Percentiles rank a stretch among this genome's conserved stretches.
Conservation (phyloP, 2,797 vertebrate genomes). For the Linurgus olivaceus region DNA sequence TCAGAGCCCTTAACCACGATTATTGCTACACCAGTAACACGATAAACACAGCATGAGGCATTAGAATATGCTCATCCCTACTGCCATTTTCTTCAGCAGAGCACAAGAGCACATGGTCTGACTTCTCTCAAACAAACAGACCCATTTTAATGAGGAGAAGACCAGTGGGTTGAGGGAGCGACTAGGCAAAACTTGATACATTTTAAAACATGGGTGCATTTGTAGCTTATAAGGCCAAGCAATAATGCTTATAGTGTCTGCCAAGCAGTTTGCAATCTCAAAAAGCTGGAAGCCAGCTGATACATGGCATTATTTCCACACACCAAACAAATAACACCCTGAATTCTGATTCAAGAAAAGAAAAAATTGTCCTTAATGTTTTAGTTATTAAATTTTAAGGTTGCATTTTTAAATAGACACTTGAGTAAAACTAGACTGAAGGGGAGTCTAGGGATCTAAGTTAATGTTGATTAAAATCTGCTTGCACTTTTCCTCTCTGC, state of each 20-base stretch:
- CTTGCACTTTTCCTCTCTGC: background rate
- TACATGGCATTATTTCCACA: background rate
- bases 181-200: background rate
- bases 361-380: background rate
- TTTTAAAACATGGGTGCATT: background rate
- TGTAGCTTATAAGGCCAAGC: background rate
- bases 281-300: background rate
- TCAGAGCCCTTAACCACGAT: fast-evolving
- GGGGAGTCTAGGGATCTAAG: background rate
- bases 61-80: background rate
- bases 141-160: background rate
- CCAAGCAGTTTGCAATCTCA: background rate
- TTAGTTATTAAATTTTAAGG: background rate
- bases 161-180: background rate
- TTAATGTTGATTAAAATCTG: conserved; percentile 12
- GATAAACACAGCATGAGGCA: fast-evolving
- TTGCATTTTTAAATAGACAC: background rate
- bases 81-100: background rate
- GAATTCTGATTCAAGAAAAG: background rate
- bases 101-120: background rate
- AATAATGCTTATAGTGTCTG: background rate
- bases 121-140: background rate
- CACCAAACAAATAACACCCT: background rate
- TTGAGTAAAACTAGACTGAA: background rate
- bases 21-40: too few species aligned